Base-by-base conservation (phyloP, 2,113 vertebrate species). In the Cottus gobio region DNA sequence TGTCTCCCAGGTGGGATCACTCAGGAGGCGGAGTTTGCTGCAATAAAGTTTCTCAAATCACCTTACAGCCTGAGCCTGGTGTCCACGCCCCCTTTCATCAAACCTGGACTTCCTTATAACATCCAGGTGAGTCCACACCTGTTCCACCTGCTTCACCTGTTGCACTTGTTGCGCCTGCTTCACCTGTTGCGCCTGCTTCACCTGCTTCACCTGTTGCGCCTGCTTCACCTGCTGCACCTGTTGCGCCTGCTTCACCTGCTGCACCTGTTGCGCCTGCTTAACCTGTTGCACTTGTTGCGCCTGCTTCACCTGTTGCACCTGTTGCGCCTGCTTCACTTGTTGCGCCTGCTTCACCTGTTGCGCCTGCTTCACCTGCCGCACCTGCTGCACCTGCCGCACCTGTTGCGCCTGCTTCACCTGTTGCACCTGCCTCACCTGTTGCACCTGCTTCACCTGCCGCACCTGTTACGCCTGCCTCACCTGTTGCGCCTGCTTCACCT, bases 71-170 rank as follows among this genome's bases (percentile, higher is more conserved):
- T 99, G 87, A 94, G 86, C 48, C 92, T 99, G 88, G 77, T 97
- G 57, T 96, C 96, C 7, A 98, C 98, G 7, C 94, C 98, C 28
- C 96, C 95, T 7, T 99, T 96, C 88, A 93, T 99, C 94, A 99
- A 98, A 87, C 98, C 98, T 3, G 95, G 95, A 20, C 96, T 99
- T 60, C 97, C 98, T 0, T 98, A 95, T 86, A 87, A 90, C 66
- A 86, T 98, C 75, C 97, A 96, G 96, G 98, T 98, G 13, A 24
- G 54, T 48, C 10, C 24, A 24, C 4, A 10, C 2, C 46, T n/a
- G n/a, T n/a, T n/a, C n/a, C n/a, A 46, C 42, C 39, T 66, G 64
- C 20, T 20, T 1, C 52, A 56, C n/a, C n/a, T 24, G 52, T 3
- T 20, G 5, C 16, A 31, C 12, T 13, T 65, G 48, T 1, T 37